Conservation (phyloP, 35 echinoderm and acorn worm genomes). For the Ophiothrix spiculata region DNA sequence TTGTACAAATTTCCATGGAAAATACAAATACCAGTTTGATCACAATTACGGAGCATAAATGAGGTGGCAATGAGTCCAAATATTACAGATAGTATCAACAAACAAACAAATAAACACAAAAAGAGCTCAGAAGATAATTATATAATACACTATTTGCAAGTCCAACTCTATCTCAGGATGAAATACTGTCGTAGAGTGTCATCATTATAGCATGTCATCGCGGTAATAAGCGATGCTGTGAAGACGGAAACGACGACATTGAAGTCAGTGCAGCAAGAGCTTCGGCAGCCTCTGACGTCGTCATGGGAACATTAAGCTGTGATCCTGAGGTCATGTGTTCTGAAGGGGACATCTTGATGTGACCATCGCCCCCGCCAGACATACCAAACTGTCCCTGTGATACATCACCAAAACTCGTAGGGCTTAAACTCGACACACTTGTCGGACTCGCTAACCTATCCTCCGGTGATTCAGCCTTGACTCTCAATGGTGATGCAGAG, state of each 20-base stretch:
- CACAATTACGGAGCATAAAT: too few relatives aligned
- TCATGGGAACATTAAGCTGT: background rate
- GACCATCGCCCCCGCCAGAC: background rate
- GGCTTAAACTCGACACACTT: background rate
- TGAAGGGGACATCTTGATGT: background rate
- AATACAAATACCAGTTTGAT: too few relatives aligned
- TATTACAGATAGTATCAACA: too few relatives aligned
- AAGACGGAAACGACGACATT: background rate
- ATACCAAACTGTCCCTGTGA: background rate
- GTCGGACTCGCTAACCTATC: background rate
- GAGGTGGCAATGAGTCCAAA: too few relatives aligned
- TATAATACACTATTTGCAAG: too few relatives aligned
- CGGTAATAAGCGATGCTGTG: background rate
- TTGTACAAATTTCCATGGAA: too few relatives aligned
- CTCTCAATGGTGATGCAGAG: background rate
- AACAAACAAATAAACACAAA: too few relatives aligned
- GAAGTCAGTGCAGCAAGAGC: background rate
- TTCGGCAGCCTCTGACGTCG: background rate
- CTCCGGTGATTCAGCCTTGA: background rate
- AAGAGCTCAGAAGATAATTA: too few relatives aligned
- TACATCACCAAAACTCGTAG: background rate
- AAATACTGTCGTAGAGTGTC: too few relatives aligned
- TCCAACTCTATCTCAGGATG: too few relatives aligned
- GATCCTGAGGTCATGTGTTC: background rate
- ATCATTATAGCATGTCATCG: too few relatives aligned